These are phyloP conservation scores for Nemurella pictetii DNA, from an alignment of 2,888 invertebrate genomes.

Conservation along the genomic window DNA sequence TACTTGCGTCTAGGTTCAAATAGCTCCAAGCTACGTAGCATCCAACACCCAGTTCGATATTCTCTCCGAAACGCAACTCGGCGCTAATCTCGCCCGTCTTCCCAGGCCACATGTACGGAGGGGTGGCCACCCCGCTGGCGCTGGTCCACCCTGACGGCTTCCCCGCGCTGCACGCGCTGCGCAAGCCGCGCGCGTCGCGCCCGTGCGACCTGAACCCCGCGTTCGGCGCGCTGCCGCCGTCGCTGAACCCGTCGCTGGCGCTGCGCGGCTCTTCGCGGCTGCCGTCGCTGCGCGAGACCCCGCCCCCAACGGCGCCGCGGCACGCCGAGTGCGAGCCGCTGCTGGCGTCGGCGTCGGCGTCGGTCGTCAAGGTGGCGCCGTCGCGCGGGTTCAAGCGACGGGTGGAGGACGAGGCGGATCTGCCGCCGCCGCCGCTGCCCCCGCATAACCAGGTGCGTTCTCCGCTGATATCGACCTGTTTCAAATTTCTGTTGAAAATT, in stretches of 20 bases:
- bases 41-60: no score
- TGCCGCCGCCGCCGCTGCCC: slow-evolving; percentile 64
- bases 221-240: slow-evolving; percentile 8
- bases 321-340: slow-evolving; percentile 65
- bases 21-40: no score
- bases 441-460: slow-evolving; percentile 55
- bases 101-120: slow-evolving; percentile 60
- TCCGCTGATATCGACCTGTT: no score
- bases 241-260: slow-evolving; percentile 26
- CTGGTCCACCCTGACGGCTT: slow-evolving; percentile 62
- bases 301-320: slow-evolving; percentile 44
- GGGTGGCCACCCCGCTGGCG: slow-evolving; percentile 71
- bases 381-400: background rate
- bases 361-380: slow-evolving; percentile 33
- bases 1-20: no score
- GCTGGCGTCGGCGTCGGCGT: slow-evolving; percentile 43
- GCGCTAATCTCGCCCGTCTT: slow-evolving; percentile 44
- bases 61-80: no score
- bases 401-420: slow-evolving; percentile 36
- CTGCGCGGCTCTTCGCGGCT: slow-evolving; percentile 55
- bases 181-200: slow-evolving; percentile 34
- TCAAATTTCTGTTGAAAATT: no score
- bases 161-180: slow-evolving; percentile 9
- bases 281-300: slow-evolving; percentile 59
- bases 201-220: background rate